phyloP scores from a whole-genome alignment of 1,140 invertebrate species.

The Nomia melanderi region DNA sequence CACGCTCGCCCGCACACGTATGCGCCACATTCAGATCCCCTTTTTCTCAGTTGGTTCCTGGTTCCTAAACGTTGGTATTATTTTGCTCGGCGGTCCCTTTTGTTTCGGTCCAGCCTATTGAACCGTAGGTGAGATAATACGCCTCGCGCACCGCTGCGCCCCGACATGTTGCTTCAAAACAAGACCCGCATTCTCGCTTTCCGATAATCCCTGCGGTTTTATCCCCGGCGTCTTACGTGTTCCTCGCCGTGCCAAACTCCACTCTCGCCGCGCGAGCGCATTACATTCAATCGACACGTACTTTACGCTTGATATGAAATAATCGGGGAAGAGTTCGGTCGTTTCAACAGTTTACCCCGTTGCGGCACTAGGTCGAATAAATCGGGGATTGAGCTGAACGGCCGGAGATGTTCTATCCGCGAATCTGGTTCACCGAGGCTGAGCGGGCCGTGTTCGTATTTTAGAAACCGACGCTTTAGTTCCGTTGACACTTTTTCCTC shows the following conservation, averaged over 20 bases:
- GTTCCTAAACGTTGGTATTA: conserved; percentile 75
- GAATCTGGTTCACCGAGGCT: neutral
- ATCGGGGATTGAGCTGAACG: conserved; percentile 3
- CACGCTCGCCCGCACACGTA: conserved; percentile 42
- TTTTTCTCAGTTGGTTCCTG: conserved; percentile 70
- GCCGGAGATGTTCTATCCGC: neutral
- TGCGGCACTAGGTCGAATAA: neutral
- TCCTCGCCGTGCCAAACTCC: conserved; percentile 34
- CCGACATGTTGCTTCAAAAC: conserved; percentile 70
- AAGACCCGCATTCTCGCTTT: conserved; percentile 71
- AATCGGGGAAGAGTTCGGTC: conserved; percentile 34
- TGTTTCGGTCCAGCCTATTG: conserved; percentile 77
- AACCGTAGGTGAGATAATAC: conserved; percentile 76
- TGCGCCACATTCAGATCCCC: conserved; percentile 66
- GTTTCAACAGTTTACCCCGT: neutral
- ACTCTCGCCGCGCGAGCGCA: conserved; percentile 22
- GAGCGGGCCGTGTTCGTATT: neutral
- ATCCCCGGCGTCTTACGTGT: conserved; percentile 46
- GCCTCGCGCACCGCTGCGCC: conserved; percentile 61
- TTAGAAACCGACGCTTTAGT: neutral
- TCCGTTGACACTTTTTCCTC: neutral
- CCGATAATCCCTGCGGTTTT: conserved; percentile 65
- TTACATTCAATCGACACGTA: conserved; percentile 56
- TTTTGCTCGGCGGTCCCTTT: conserved; percentile 75
- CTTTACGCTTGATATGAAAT: conserved; percentile 47